phyloP scores from a whole-genome alignment of 2,888 invertebrate species.

The Hydriomena furcata region DNA sequence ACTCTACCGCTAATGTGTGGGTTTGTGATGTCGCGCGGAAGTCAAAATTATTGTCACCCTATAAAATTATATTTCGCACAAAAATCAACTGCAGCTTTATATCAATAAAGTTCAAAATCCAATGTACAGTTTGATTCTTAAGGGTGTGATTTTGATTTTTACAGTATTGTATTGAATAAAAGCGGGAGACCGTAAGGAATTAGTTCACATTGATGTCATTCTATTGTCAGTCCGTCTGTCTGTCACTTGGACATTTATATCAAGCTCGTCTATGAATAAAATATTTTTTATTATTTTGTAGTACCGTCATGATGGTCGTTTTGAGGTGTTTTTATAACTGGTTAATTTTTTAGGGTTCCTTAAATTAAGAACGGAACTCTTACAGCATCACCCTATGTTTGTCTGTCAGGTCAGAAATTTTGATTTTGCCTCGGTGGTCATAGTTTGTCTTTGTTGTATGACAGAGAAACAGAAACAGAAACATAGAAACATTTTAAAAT shows the following conservation, averaged over 20 bases:
- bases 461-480: too few species aligned
- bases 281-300: constrained; percentile 19
- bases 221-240: constrained; percentile 52
- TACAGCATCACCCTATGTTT: too few species aligned
- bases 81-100: constrained; percentile 27
- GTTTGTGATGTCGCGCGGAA: constrained; percentile 69
- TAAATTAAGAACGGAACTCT: too few species aligned
- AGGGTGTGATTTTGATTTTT: constrained; percentile 44
- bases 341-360: too few species aligned
- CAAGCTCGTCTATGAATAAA: constrained; percentile 28
- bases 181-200: constrained; percentile 77
- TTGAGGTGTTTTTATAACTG: constrained; percentile 12
- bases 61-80: neutral
- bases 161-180: constrained; percentile 57
- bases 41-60: constrained; percentile 55
- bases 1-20: constrained; percentile 71
- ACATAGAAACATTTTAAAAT: too few species aligned
- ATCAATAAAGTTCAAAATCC: constrained; percentile 21
- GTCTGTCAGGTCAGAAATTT: too few species aligned
- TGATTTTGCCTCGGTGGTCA: too few species aligned
- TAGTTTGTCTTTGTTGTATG: too few species aligned
- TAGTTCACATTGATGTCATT: constrained; percentile 73
- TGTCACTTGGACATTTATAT: constrained; percentile 39
- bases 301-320: constrained; percentile 7
- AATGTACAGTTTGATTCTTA: constrained; percentile 9